A percentile compares a stretch with the other conserved stretches of the same genome.
Evolutionary conservation across 2,888 invertebrate genomes (phyloP).

Genomic region (Hydrotaea cyrtoneurina): DNA sequence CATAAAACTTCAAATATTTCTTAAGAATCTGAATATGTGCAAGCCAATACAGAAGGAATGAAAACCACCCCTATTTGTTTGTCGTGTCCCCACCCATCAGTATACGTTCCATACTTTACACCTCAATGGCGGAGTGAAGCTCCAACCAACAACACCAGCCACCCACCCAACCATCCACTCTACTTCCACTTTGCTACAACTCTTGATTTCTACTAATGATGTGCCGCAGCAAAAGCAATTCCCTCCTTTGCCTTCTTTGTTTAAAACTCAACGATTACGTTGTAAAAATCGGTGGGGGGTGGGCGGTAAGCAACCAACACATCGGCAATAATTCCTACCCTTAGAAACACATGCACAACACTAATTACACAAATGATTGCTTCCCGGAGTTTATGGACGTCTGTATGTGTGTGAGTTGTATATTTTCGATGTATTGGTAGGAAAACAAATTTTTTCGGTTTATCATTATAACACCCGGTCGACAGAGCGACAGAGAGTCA

Average conservation of each 20-base stretch:
- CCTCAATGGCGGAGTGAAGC: neutral
- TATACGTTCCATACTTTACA: neutral
- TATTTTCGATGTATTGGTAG: neutral
- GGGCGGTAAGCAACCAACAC: neutral
- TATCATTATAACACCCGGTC: slow-evolving; percentile 18
- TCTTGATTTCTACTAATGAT: slow-evolving; percentile 41
- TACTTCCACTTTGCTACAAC: neutral
- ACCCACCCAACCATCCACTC: neutral
- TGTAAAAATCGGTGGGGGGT: neutral
- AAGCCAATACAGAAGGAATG: too few species aligned
- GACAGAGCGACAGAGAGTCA: neutral
- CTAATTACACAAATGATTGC: slow-evolving; percentile 43
- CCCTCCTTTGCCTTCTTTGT: neutral
- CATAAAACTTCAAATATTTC: neutral
- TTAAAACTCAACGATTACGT: neutral
- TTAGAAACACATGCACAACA: slow-evolving; percentile 1
- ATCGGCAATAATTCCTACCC: neutral
- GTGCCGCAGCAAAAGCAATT: slow-evolving; percentile 19
- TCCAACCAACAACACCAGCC: neutral
- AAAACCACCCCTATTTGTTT: slow-evolving; percentile 26
- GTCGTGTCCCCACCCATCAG: too few species aligned
- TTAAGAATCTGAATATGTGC: slow-evolving; percentile 8
- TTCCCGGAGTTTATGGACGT: neutral
- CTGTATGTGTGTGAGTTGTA: neutral
- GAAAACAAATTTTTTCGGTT: slow-evolving; percentile 18